Percentiles rank a stretch among this genome's conserved stretches.
Conservation (phyloP, 2,888 invertebrate genomes). For the Drosophila maculinotata region DNA sequence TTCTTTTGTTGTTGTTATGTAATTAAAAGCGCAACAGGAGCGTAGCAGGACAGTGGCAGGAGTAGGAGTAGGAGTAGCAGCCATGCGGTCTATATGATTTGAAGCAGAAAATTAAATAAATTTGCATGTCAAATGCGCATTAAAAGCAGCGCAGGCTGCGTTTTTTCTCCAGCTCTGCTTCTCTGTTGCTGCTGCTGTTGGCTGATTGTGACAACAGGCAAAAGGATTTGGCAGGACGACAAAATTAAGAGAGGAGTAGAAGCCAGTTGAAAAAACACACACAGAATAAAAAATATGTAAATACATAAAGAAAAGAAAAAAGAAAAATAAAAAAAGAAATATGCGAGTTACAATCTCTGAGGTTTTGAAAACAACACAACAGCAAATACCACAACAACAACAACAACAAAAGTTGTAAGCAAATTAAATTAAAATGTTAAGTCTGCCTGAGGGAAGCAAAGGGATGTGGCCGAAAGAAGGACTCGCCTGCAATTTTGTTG, state of each 20-base stretch:
- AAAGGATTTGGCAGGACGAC: slow-evolving; percentile 67
- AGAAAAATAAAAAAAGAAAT: background rate
- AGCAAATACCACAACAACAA: slow-evolving; percentile 7
- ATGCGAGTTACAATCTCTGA: slow-evolving; percentile 43
- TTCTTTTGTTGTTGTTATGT: slow-evolving; percentile 49
- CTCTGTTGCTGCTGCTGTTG: slow-evolving; percentile 18
- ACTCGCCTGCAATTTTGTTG: slow-evolving; percentile 63
- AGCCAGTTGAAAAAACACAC: slow-evolving; percentile 14
- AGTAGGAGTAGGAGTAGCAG: background rate
- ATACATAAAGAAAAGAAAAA: slow-evolving; percentile 9
- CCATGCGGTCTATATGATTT: slow-evolving; percentile 42
- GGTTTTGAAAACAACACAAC: slow-evolving; percentile 34
- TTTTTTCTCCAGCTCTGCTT: slow-evolving; percentile 10
- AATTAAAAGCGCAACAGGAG: slow-evolving; percentile 75
- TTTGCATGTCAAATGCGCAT: slow-evolving; percentile 79
- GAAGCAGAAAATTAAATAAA: slow-evolving; percentile 79
- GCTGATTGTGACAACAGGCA: slow-evolving; percentile 65
- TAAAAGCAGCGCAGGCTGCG: slow-evolving; percentile 50
- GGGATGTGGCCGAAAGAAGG: background rate
- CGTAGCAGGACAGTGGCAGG: background rate
- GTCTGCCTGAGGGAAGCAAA: slow-evolving; percentile 31
- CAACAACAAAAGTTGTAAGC: slow-evolving; percentile 31
- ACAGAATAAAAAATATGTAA: slow-evolving; percentile 39
- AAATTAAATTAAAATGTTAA: slow-evolving; percentile 76
- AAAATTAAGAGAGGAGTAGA: slow-evolving; percentile 23